Conservation (phyloP, 2,113 vertebrate species). For the Mola mola region DNA sequence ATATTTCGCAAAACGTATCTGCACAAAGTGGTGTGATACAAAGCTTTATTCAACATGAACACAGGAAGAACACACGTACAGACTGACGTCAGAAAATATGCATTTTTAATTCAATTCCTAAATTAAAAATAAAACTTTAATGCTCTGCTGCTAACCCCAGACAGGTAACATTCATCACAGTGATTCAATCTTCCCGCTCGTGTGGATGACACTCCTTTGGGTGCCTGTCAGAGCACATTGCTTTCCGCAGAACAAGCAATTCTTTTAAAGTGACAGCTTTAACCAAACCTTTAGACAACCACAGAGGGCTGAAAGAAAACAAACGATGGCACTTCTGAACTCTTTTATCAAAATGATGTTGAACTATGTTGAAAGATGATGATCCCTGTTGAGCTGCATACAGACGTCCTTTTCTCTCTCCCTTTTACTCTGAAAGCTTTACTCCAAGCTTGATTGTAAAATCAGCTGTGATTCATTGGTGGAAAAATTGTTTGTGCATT, state of each 20-base stretch:
- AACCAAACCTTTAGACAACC: constrained; percentile 10
- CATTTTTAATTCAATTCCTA: constrained; percentile 55
- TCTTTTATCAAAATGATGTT: constrained; percentile 23
- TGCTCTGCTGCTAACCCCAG: constrained; percentile 25
- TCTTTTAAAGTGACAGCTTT: constrained; percentile 3
- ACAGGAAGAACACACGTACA: no score
- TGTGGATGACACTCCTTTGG: neutral
- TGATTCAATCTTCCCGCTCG: constrained; percentile 32
- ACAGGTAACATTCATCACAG: constrained; percentile 40
- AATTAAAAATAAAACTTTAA: constrained; percentile 51
- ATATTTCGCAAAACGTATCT: no score
- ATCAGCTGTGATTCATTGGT: constrained; percentile 12
- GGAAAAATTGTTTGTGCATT: no score
- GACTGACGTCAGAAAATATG: constrained; percentile 17
- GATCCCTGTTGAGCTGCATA: neutral
- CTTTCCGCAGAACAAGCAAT: constrained; percentile 8
- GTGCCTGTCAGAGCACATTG: neutral
- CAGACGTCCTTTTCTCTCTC: constrained; percentile 3
- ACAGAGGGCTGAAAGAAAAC: neutral
- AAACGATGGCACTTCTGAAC: constrained; percentile 4
- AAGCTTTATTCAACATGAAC: no score
- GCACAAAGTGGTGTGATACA: no score
- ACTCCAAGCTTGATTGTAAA: constrained; percentile 7
- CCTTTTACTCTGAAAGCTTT: constrained; percentile 24
- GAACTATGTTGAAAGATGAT: constrained; percentile 4